These are phyloP conservation scores for Stercorarius parasiticus DNA, from an alignment of 2,113 vertebrate species.

Conservation along the genomic window DNA sequence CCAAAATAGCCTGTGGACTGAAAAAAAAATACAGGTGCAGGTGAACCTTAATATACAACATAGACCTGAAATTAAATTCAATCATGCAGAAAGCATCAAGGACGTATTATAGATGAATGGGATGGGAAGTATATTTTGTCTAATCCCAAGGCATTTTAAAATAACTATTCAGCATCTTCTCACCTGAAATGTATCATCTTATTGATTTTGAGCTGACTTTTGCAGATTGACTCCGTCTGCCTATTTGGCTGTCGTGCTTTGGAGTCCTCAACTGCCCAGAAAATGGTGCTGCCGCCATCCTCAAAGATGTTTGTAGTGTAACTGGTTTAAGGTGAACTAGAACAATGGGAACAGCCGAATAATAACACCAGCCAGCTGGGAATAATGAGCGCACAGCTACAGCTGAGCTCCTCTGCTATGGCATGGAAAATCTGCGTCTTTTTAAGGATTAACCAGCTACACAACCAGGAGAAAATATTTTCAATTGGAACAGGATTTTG, in stretches of 20 bases:
- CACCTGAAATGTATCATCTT: conserved; percentile 36
- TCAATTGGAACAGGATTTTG: not conserved
- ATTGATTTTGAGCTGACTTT: conserved; percentile 49
- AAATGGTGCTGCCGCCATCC: conserved; percentile 4
- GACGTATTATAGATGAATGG: conserved; percentile 15
- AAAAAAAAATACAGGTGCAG: not conserved
- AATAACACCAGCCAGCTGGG: not conserved
- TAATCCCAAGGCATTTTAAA: conserved; percentile 47
- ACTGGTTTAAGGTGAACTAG: conserved; percentile 32
- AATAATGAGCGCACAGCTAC: not conserved
- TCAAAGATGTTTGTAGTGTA: not conserved
- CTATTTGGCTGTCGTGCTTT: conserved; percentile 38
- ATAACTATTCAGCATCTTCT: conserved; percentile 46
- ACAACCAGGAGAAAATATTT: conserved; percentile 13
- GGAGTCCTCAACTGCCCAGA: conserved; percentile 7
- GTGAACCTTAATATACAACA: not conserved
- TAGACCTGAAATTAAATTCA: conserved; percentile 25
- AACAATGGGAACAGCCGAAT: conserved; percentile 33
- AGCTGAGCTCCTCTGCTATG: conserved; percentile 2
- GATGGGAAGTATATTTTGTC: conserved; percentile 47
- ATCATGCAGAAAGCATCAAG: conserved; percentile 32
- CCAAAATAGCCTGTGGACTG: not conserved
- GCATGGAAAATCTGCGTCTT: not conserved
- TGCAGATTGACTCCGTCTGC: not conserved
- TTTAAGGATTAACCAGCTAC: conserved; percentile 29